Base-by-base conservation (phyloP, 2,113 vertebrate genomes). In the Hipposideros armiger region DNA sequence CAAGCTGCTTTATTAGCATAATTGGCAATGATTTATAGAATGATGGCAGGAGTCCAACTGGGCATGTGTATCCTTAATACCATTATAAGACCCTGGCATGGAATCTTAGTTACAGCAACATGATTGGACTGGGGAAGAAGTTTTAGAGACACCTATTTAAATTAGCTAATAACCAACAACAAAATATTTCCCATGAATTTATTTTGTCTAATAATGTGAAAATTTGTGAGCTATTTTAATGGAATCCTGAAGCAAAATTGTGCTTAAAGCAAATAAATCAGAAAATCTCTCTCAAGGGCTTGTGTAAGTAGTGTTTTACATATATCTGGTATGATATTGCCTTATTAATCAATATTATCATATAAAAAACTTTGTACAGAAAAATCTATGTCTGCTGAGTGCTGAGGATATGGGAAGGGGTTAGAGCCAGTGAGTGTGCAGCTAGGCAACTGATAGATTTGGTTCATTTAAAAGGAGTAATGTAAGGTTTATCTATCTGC, bases 11-110 rank as follows among this genome's bases (percentile, higher is more conserved):
- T 95, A 97, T 96, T 94, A 96, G 86, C 93, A 95, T 97, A 98
- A 97, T 94, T 98, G 97, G 93, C 96, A 96, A 93, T 96, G 94
- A 97, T 98, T 98, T 98, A 97, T 96, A 97, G 95, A 96, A 96
- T 78, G 67, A 90, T 96, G 96, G 96, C 97, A 93, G 89, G 86
- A 52, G 82, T 96, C 95, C 97, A 97, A 78, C 14, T 93, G 80
- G 91, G 83, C 95, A 93, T 96, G 84, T 95, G 94, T 94, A 97
- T 83, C 56, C 90, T 95, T 97, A 96, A 95, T 96, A 66, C 76
- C 58, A 76, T 89, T 90, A 86, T 62, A 94, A 56, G 32, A 56
- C 54, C 78, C 86, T 97, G 93, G 91, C 56, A 60, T 95, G 78
- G 58, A 70, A 70, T 96, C 82, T 91, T 91, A 67, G 85, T 89